Evolutionary conservation across 2,888 invertebrate species (phyloP), one percentile per base, ranked within the genome.

Genomic region (Atethmia centrago): DNA sequence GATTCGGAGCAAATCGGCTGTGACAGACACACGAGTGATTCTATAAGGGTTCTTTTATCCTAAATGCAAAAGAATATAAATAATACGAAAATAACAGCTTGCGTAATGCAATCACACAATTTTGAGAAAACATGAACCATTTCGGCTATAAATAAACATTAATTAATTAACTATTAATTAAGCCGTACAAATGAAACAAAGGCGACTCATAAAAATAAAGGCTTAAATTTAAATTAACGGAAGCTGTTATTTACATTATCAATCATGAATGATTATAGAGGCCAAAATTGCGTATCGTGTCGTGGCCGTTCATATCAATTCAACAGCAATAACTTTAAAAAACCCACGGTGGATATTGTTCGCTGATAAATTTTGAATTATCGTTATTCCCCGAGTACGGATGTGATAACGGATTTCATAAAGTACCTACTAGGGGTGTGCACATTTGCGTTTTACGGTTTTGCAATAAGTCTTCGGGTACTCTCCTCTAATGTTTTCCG

Each of bases 331-430:
- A 87, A 84, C 77, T 84, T 84, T 51, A 64, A 79, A 85, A 85
- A 87, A 58, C 9, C 74, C 70, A 51, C 63, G 66, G 67, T 53
- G 64, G 53, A 73, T 84, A 82, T 84, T 74, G 68, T 51, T 63
- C 28, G 59, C 80, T 84, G 88, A 88, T 88, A 88, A 86, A 84
- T 74, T 80, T 79, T 87, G 87, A 88, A 82, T 88, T 85, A 88
- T 85, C 69, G 83, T 79, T 78, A 77, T 68, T 62, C 28, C 62
- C 77, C 49, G 61, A 81, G 49, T 70, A 72, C 74, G 78, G 75
- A 74, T 75, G 68, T 74, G 77, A 71, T 79, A 83, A 65, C 77
- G 85, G 72, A 69, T 77, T 84, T 76, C 69, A 72, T 77, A 72
- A 69, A 77, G 74, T 68, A 77, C 70, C 63, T 68, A 71, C 71